These are phyloP conservation scores for Conger conger DNA, from an alignment of 2,113 vertebrate species.

Conservation along the genomic window DNA sequence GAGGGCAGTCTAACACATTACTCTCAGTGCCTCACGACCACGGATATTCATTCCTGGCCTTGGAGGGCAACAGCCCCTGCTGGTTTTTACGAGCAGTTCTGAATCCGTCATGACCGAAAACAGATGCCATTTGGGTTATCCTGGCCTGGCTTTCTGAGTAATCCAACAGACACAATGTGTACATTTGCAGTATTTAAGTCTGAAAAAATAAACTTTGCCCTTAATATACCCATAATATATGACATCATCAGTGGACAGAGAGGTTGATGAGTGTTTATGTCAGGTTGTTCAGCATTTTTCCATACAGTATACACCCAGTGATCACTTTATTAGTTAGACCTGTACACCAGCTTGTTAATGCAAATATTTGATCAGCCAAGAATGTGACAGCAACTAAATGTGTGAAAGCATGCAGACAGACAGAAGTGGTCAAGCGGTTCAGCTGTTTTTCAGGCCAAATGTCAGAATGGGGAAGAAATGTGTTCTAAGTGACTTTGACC, in stretches of 20 bases:
- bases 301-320: no score
- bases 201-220: conserved; percentile 14
- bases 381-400: no score
- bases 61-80: conserved; percentile 11
- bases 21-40: conserved; percentile 17
- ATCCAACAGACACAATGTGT: conserved; percentile 7
- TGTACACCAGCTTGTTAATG: no score
- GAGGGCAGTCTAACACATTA: conserved; percentile 19
- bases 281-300: conserved; percentile 4
- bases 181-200: neutral
- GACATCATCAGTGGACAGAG: neutral
- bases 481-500: no score
- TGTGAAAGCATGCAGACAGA: no score
- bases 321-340: no score
- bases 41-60: conserved; percentile 15
- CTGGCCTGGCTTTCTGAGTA: neutral
- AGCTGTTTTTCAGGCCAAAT: no score
- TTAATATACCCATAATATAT: neutral
- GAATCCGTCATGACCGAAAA: conserved; percentile 6
- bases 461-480: no score
- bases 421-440: no score
- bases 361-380: no score
- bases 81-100: conserved; percentile 11
- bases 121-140: conserved; percentile 16
- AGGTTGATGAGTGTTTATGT: neutral